A percentile compares a stretch with the other conserved stretches of the same genome.
Conservation (phyloP, 1,140 invertebrate genomes). For the Drosophila bifasciata region DNA sequence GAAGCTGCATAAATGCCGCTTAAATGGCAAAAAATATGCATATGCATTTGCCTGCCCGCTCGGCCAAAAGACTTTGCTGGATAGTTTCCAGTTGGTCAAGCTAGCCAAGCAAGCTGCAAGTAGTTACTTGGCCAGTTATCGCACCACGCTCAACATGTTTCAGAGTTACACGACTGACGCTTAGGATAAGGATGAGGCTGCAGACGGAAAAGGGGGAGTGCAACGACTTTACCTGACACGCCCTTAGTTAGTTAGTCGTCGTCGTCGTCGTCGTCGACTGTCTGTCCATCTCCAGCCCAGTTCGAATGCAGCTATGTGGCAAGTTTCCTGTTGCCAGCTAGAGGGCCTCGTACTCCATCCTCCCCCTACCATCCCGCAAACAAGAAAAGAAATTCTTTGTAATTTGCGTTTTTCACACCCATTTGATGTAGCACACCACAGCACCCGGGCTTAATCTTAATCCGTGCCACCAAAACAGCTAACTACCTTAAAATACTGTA, state of each 20-base stretch:
- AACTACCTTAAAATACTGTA: conserved; percentile 64
- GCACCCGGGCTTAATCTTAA: conserved; percentile 77
- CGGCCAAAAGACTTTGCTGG: conserved; percentile 11
- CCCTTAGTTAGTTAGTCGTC: conserved; percentile 76
- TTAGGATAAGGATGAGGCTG: conserved; percentile 13
- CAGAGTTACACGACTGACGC: conserved; percentile 77
- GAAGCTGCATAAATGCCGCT: conserved; percentile 80
- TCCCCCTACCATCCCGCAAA: background rate
- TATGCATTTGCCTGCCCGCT: conserved; percentile 60
- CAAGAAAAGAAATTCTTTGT: conserved; percentile 69
- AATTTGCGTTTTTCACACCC: conserved; percentile 81
- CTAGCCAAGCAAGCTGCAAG: conserved; percentile 27
- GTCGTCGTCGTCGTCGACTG: conserved; percentile 30
- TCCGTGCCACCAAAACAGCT: conserved; percentile 78
- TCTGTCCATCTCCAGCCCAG: conserved; percentile 36
- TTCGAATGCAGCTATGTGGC: conserved; percentile 63
- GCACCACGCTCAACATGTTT: conserved; percentile 76
- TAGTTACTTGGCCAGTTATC: conserved; percentile 76
- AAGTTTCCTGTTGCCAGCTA: conserved; percentile 67
- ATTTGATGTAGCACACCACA: conserved; percentile 69
- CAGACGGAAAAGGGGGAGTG: conserved; percentile 8
- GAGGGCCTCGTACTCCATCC: conserved; percentile 27
- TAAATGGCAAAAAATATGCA: conserved; percentile 81
- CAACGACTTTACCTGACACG: conserved; percentile 61
- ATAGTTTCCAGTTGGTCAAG: conserved; percentile 46